Conservation (phyloP, 1,140 invertebrate species). For the Homalodisca vitripennis region DNA sequence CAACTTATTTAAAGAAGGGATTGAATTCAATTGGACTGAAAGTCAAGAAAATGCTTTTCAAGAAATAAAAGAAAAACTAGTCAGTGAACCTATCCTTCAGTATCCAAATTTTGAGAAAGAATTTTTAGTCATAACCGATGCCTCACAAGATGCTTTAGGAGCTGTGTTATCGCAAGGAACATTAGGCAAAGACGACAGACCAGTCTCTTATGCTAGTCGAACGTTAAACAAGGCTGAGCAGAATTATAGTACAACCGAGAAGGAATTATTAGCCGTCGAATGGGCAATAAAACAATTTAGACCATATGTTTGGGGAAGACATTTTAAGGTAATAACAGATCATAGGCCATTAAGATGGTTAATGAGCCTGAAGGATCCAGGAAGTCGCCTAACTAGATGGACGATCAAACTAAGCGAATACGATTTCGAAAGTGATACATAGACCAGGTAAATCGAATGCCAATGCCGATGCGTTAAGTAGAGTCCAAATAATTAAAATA, state of each 20-base stretch:
- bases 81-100: neutral
- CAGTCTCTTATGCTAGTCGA: conserved; percentile 48
- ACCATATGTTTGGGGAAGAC: conserved; percentile 51
- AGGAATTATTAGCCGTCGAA: conserved; percentile 48
- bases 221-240: conserved; percentile 48
- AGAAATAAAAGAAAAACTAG: neutral
- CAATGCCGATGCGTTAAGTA: conserved; percentile 45
- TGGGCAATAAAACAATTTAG: conserved; percentile 50
- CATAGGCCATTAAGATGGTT: conserved; percentile 53
- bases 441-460: conserved; percentile 45
- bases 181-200: conserved; percentile 37
- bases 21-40: neutral
- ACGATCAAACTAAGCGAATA: conserved; percentile 52
- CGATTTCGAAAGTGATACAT: conserved; percentile 49
- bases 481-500: conserved; percentile 33
- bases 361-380: conserved; percentile 50
- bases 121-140: neutral
- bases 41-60: neutral
- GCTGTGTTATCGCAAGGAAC: conserved; percentile 44
- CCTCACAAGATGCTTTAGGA: conserved; percentile 35
- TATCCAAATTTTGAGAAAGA: conserved; percentile 18
- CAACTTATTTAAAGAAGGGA: conserved; percentile 45
- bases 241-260: conserved; percentile 49
- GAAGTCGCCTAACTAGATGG: conserved; percentile 53
- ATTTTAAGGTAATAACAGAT: conserved; percentile 55